phyloP scores from a whole-genome alignment of 2,797 vertebrate genomes.

The Lacerta bilineata region DNA sequence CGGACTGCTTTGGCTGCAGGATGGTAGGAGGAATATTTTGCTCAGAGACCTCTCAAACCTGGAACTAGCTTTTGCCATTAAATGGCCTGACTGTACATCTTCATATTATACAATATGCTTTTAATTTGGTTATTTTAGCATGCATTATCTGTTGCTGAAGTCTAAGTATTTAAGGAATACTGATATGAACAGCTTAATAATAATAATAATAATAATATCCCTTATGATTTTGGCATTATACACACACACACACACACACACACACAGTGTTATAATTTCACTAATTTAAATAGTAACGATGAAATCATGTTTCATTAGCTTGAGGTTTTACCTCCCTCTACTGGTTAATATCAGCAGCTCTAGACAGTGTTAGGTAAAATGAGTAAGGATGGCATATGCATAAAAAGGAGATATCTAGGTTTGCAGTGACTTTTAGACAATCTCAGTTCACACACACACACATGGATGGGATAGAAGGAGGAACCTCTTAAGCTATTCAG shows the following conservation, averaged over 20 bases:
- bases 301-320: fast-evolving
- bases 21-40: too few species aligned
- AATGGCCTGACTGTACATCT: not conserved
- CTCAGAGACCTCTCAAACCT: too few species aligned
- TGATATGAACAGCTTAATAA: not conserved
- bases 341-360: not conserved
- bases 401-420: not conserved
- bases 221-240: not conserved
- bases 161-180: not conserved
- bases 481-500: not conserved
- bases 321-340: conserved; percentile 19
- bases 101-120: not conserved
- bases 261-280: not conserved
- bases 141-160: not conserved
- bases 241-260: too few species aligned
- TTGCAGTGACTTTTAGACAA: not conserved
- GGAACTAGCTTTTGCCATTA: not conserved
- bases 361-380: not conserved
- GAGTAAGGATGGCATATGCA: not conserved
- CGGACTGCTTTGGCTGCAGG: too few species aligned
- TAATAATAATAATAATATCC: fast-evolving
- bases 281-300: fast-evolving
- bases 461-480: not conserved
- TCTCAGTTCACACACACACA: not conserved
- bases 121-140: not conserved